These are phyloP conservation scores for Oncorhynchus keta DNA, from an alignment of 2,113 vertebrate genomes.

Conservation along the genomic window DNA sequence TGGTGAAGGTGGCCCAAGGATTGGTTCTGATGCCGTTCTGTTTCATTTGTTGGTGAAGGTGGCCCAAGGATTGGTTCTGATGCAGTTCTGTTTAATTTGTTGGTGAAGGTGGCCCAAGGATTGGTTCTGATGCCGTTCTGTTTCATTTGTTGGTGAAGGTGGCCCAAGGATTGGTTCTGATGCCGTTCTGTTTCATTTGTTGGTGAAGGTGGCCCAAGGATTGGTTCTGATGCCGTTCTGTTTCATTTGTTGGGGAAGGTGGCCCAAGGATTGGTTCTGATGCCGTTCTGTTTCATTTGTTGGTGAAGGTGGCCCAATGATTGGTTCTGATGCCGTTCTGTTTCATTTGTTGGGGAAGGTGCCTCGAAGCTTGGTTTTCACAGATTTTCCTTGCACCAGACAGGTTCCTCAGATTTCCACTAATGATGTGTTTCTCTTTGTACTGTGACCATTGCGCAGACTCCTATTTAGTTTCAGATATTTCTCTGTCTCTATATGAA, in stretches of 20 bases:
- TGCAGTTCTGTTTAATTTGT: neutral
- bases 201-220: neutral
- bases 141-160: neutral
- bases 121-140: neutral
- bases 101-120: too few species aligned
- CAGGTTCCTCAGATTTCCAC: conserved; percentile 16
- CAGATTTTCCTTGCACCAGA: neutral
- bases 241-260: neutral
- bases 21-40: neutral
- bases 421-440: conserved; percentile 32
- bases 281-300: neutral
- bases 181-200: neutral
- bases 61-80: neutral
- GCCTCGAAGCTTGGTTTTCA: conserved; percentile 1
- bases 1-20: neutral
- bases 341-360: neutral
- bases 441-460: conserved; percentile 50
- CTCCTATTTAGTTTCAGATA: conserved; percentile 23
- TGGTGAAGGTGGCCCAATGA: neutral
- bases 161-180: conserved; percentile 5
- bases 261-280: conserved; percentile 1
- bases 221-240: neutral
- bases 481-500: conserved; percentile 27
- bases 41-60: neutral
- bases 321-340: neutral